Conservation (phyloP, 2,888 invertebrate species). For the Lycocerus yunnanus region DNA sequence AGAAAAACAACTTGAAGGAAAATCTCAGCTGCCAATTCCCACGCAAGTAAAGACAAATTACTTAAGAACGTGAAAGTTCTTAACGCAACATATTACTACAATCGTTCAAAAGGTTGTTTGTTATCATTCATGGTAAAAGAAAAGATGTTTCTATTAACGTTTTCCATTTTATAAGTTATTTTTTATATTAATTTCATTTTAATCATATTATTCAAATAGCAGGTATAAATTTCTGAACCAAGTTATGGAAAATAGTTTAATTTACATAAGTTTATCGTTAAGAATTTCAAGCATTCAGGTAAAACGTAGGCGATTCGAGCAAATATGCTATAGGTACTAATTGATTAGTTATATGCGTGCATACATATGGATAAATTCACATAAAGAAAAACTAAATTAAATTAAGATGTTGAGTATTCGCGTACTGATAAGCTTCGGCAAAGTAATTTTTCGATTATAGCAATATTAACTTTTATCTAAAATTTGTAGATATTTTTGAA, state of each 20-base stretch:
- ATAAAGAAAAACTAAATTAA: background rate
- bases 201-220: background rate
- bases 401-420: background rate
- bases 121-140: background rate
- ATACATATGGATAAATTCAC: background rate
- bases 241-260: background rate
- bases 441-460: background rate
- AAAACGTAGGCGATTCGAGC: background rate
- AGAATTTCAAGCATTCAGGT: background rate
- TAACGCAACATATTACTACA: background rate
- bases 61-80: conserved; percentile 2
- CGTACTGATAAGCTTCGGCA: background rate
- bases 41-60: conserved; percentile 5
- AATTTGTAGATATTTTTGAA: background rate
- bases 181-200: background rate
- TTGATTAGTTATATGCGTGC: background rate
- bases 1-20: background rate
- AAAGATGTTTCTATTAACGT: background rate
- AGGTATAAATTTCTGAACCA: background rate
- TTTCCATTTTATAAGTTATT: background rate
- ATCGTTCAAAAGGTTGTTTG: background rate
- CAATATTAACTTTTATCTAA: background rate
- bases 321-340: background rate
- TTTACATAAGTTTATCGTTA: background rate
- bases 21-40: conserved; percentile 8